phyloP scores from a whole-genome alignment of 2,113 vertebrate species.

The Hydropotes inermis region DNA sequence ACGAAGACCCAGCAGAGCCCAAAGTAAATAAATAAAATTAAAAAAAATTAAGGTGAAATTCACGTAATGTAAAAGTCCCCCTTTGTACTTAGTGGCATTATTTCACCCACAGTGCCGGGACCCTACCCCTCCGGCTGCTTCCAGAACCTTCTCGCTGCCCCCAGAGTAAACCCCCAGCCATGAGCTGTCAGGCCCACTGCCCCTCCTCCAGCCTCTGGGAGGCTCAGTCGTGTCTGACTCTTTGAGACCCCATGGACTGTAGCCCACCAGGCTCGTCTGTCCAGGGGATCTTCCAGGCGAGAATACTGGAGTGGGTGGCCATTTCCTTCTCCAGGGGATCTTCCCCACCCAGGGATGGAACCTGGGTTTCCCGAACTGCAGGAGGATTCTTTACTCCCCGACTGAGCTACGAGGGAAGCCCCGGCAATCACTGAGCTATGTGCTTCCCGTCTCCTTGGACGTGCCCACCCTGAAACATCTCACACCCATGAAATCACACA shows the following conservation, averaged over 20 bases:
- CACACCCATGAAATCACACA: fast-evolving
- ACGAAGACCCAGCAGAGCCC: background rate
- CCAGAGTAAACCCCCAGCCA: background rate
- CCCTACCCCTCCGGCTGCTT: fast-evolving
- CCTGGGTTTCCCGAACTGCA: background rate
- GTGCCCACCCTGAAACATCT: background rate
- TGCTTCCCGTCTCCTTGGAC: fast-evolving
- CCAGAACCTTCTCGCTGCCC: background rate
- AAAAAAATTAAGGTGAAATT: background rate
- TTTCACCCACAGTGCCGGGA: fast-evolving
- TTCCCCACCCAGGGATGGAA: background rate
- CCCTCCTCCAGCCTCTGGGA: background rate
- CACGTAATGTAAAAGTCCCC: background rate
- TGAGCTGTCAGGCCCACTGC: background rate
- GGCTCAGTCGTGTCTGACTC: background rate
- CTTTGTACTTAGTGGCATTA: background rate
- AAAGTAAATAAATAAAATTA: background rate
- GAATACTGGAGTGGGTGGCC: background rate
- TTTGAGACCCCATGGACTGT: background rate
- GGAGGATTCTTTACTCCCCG: background rate
- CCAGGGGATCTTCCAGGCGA: background rate
- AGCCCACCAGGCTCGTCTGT: background rate
- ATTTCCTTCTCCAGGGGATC: background rate
- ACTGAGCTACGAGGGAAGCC: background rate
- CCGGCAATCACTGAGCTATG: fast-evolving